A percentile compares a stretch with the other conserved stretches of the same genome.
Conservation (phyloP, 2,888 invertebrate genomes). For the Lissocephala sabroskyi region DNA sequence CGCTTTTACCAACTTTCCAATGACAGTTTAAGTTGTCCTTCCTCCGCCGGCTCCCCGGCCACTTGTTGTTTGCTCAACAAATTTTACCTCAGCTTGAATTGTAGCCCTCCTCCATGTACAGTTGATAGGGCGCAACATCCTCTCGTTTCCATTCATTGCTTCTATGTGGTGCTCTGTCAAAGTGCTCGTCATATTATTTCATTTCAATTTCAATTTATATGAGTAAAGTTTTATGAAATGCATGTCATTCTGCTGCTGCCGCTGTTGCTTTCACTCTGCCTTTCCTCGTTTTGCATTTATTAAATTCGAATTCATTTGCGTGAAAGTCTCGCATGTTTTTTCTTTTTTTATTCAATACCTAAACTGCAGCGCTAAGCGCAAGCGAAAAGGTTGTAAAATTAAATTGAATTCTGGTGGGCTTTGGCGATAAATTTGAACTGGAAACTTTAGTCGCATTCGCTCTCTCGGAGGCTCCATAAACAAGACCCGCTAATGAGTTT, state of each 20-base stretch:
- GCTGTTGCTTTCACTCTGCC: neutral
- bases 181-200: conserved; percentile 27
- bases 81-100: conserved; percentile 18
- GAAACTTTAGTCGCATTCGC: too few species aligned
- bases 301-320: conserved; percentile 54
- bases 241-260: conserved; percentile 41
- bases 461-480: too few species aligned
- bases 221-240: conserved; percentile 64
- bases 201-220: conserved; percentile 61
- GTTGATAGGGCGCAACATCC: neutral
- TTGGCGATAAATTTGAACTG: too few species aligned
- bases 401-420: too few species aligned
- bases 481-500: too few species aligned
- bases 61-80: conserved; percentile 59
- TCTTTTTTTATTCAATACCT: conserved; percentile 48
- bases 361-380: conserved; percentile 4
- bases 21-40: conserved; percentile 60
- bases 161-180: neutral
- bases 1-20: conserved; percentile 47
- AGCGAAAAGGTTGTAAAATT: conserved; percentile 33
- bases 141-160: neutral
- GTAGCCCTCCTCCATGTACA: neutral
- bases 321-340: conserved; percentile 17
- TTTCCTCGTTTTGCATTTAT: conserved; percentile 37
- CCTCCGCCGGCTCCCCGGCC: conserved; percentile 24